Conservation (phyloP, 2,888 invertebrate species). For the Agrochola lota region DNA sequence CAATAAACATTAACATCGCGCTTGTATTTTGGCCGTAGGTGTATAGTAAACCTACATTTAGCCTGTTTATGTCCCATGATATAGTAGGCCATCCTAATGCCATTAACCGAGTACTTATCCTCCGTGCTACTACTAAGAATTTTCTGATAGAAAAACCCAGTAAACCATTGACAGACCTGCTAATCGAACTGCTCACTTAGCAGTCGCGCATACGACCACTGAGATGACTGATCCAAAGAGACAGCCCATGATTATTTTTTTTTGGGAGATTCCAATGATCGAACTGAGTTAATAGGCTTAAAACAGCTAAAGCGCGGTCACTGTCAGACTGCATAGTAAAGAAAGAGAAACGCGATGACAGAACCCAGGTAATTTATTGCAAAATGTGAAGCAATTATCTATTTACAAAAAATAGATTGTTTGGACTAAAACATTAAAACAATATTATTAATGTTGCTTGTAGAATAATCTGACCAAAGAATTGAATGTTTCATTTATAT, state of each 20-base stretch:
- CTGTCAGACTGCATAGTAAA: too few relatives aligned
- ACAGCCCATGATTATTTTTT: too few relatives aligned
- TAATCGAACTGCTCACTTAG: not conserved
- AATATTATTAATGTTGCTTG: too few relatives aligned
- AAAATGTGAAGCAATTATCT: too few relatives aligned
- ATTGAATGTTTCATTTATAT: too few relatives aligned
- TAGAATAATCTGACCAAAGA: too few relatives aligned
- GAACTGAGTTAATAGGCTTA: not conserved
- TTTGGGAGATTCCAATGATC: not conserved
- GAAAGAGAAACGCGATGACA: too few relatives aligned
- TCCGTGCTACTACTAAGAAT: not conserved
- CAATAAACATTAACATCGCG: slow-evolving; percentile 6
- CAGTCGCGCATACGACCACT: not conserved
- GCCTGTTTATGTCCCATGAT: not conserved
- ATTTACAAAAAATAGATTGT: too few relatives aligned
- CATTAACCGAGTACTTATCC: not conserved
- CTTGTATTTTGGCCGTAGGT: not conserved
- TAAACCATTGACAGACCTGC: not conserved
- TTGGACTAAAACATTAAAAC: too few relatives aligned
- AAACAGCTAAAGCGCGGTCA: too few relatives aligned
- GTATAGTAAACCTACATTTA: not conserved
- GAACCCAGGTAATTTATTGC: too few relatives aligned
- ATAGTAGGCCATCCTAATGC: not conserved
- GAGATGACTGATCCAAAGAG: not conserved
- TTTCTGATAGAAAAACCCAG: not conserved